Evolutionary conservation across 2,113 vertebrate genomes (phyloP), one percentile per base, ranked within the genome.

Genomic region (Sakesphorus luctuosus): DNA sequence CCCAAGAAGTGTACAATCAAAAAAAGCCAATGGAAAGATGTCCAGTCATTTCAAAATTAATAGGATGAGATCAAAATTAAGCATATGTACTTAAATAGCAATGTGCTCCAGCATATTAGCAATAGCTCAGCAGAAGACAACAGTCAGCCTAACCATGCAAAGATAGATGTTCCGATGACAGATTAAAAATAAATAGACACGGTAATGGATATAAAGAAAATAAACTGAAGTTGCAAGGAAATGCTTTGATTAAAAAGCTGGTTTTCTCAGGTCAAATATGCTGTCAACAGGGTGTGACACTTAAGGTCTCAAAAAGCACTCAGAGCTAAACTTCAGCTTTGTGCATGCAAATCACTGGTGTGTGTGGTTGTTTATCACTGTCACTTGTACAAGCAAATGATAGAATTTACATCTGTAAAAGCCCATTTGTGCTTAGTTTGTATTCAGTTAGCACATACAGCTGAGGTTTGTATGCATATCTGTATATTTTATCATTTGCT

Each of bases 401-500:
- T 94, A 90, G 84, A 96, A 96, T 96, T 95, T 95, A 95, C 86
- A 95, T 95, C 56, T 79, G 85, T 90, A 96, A 95, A 97, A 94
- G 92, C 81, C 92, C 29, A 59, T 93, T 96, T 90, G 68, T 69
- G 67, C 73, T 95, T 91, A 87, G 84, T 94, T 96, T 91, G 89
- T 93, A 94, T 96, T 96, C 90, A 84, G 88, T 89, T 85, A 92
- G 84, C 80, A 87, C 65, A 95, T 58, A 47, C 43, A 77, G 90
- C 88, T 69, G 83, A 90, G 58, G 73, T 91, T 94, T 91, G 73
- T 93, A 84, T 87, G 89, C 89, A 79, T 92, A 96, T 88, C 90
- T 94, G 56, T 95, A 10, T 88, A 81, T 94, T 90, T 93, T 88
- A 96, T 94, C 69, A 65, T 91, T 96, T 86, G 17, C 79, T 93